These are phyloP conservation scores for Trichonephila clavata DNA, from an alignment of 1,140 invertebrate species.

Conservation along the genomic window DNA sequence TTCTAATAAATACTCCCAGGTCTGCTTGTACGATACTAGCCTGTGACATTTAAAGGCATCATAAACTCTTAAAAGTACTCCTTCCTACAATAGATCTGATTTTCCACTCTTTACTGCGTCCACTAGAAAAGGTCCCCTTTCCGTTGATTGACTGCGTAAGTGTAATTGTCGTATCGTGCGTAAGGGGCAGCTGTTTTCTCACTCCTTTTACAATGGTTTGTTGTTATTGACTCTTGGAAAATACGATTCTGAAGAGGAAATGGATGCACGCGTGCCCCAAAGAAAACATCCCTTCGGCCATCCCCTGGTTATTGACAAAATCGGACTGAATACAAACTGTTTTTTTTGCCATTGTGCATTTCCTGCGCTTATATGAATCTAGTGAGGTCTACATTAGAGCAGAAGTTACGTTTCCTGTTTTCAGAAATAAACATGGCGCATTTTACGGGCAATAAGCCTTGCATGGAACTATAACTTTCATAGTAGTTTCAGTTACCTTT, in stretches of 20 bases:
- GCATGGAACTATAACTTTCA: background rate
- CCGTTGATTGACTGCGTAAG: too few species aligned
- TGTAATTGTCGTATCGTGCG: background rate
- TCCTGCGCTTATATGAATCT: background rate
- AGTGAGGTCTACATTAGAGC: too few species aligned
- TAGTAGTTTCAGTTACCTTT: background rate
- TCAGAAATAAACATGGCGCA: background rate
- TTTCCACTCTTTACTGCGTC: background rate
- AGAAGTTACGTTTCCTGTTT: background rate
- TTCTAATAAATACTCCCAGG: too few species aligned
- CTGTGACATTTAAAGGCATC: too few species aligned
- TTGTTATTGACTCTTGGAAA: constrained; percentile 12
- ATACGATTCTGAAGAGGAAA: background rate
- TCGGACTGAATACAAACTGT: background rate
- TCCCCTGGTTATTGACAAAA: background rate
- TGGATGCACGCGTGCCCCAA: background rate
- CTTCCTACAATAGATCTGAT: background rate
- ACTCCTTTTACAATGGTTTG: background rate
- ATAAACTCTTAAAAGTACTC: background rate
- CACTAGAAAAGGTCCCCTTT: background rate
- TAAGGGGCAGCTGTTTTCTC: constrained; percentile 1
- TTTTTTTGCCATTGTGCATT: background rate
- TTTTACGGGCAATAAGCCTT: background rate
- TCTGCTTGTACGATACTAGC: too few species aligned
- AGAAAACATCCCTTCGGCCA: background rate